These are phyloP conservation scores for Heliconius aoede DNA, from an alignment of 2,888 invertebrate genomes.

Conservation along the genomic window DNA sequence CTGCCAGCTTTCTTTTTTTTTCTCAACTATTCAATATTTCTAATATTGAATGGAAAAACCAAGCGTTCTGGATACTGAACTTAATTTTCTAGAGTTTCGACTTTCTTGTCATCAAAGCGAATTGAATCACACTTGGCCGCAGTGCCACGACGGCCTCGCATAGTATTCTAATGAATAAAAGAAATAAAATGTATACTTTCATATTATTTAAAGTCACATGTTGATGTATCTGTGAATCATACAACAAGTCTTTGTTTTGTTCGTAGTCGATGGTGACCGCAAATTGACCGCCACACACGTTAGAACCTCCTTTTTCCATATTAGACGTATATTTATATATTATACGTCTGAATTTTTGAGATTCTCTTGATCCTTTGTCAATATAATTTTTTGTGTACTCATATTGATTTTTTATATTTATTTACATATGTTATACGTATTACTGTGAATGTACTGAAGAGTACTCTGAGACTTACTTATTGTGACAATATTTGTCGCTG, in stretches of 20 bases:
- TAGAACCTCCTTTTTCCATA: slow-evolving; percentile 8
- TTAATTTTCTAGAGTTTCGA: no score
- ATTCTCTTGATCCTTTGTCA: slow-evolving; percentile 1
- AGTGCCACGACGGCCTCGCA: neutral
- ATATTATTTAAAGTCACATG: neutral
- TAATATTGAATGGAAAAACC: no score
- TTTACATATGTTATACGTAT: neutral
- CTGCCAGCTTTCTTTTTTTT: no score
- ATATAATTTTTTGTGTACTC: neutral
- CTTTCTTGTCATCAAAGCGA: no score
- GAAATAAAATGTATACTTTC: neutral
- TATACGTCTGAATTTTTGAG: neutral
- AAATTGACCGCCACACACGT: slow-evolving; percentile 5
- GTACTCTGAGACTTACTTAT: no score
- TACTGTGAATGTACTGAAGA: neutral
- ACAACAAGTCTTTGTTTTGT: slow-evolving; percentile 21
- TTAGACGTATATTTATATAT: slow-evolving; percentile 10
- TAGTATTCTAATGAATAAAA: neutral
- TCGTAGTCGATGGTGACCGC: slow-evolving; percentile 30
- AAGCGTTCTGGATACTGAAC: no score
- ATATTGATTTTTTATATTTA: neutral
- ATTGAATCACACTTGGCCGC: no score
- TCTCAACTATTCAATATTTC: no score
- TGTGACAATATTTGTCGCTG: no score
- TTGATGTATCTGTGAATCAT: slow-evolving; percentile 3